Evolutionary conservation across 2,888 invertebrate species (phyloP).

Genomic region (Lasioglossum zephyrum): DNA sequence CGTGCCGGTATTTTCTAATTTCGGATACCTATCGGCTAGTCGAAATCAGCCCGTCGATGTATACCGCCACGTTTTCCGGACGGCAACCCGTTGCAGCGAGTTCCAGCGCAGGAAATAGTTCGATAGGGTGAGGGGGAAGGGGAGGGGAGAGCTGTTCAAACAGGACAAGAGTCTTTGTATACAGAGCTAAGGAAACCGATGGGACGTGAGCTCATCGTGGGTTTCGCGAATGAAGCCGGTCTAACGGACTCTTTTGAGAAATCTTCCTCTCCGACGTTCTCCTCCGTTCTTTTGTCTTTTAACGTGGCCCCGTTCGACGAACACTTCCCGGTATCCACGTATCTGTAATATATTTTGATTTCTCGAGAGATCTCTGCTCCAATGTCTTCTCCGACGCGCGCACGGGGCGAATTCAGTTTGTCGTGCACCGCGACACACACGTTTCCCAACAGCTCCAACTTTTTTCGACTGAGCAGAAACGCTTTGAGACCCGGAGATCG

Average conservation of each 20-base stretch:
- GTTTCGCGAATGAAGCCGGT: constrained; percentile 53
- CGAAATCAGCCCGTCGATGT: constrained; percentile 46
- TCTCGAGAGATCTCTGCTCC: constrained; percentile 19
- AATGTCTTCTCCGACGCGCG: constrained; percentile 4
- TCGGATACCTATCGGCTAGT: constrained; percentile 63
- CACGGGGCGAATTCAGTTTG: constrained; percentile 12
- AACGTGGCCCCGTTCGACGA: not conserved
- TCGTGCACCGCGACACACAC: not conserved
- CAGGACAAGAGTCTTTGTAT: constrained; percentile 42
- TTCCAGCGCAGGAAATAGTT: constrained; percentile 30
- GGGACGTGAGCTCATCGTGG: constrained; percentile 62
- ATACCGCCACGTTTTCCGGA: not conserved
- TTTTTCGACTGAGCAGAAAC: not conserved
- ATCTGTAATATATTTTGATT: constrained; percentile 35
- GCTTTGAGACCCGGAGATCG: not conserved
- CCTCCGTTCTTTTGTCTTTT: constrained; percentile 31
- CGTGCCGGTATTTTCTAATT: constrained; percentile 75
- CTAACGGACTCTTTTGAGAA: constrained; percentile 52
- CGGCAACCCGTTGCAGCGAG: not conserved
- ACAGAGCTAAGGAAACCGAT: constrained; percentile 53
- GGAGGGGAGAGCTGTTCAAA: constrained; percentile 36
- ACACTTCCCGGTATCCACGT: not conserved
- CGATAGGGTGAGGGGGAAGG: not conserved
- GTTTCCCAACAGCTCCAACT: not conserved
- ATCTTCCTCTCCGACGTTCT: constrained; percentile 17